phyloP scores from a whole-genome alignment of 1,140 invertebrate species.

The Physella acuta region DNA sequence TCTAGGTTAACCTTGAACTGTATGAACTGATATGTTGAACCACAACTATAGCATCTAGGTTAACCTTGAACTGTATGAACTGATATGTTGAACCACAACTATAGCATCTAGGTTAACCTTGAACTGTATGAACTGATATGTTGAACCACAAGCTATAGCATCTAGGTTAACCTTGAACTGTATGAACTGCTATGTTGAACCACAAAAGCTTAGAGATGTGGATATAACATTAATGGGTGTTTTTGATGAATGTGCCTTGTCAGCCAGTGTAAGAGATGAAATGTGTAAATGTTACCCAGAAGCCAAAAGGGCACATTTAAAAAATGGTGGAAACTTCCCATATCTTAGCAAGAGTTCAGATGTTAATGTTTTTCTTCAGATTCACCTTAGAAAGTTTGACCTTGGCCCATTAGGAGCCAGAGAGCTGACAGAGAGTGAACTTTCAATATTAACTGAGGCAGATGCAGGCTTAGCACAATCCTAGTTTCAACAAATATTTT shows the following conservation, averaged over 20 bases:
- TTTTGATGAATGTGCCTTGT: constrained; percentile 86
- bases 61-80: no score
- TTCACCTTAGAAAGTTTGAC: constrained; percentile 44
- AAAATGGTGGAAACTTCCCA: constrained; percentile 88
- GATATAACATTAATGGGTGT: constrained; percentile 88
- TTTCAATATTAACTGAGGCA: constrained; percentile 12
- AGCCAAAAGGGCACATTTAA: constrained; percentile 84
- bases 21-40: constrained; percentile 77
- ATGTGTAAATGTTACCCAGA: constrained; percentile 86
- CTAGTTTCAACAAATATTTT: no score
- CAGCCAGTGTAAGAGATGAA: constrained; percentile 72
- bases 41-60: constrained; percentile 62
- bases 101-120: no score
- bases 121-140: no score
- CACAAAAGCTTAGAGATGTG: constrained; percentile 75
- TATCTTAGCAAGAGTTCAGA: constrained; percentile 86
- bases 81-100: no score
- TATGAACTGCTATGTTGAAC: constrained; percentile 77
- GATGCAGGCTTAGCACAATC: background rate
- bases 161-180: constrained; percentile 87
- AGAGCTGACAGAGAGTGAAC: constrained; percentile 34
- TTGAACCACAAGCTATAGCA: constrained; percentile 81
- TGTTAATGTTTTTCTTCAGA: constrained; percentile 84
- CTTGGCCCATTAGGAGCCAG: constrained; percentile 40
- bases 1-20: constrained; percentile 87